phyloP scores from a whole-genome alignment of 2,888 invertebrate species.

The Aricia artaxerxes region DNA sequence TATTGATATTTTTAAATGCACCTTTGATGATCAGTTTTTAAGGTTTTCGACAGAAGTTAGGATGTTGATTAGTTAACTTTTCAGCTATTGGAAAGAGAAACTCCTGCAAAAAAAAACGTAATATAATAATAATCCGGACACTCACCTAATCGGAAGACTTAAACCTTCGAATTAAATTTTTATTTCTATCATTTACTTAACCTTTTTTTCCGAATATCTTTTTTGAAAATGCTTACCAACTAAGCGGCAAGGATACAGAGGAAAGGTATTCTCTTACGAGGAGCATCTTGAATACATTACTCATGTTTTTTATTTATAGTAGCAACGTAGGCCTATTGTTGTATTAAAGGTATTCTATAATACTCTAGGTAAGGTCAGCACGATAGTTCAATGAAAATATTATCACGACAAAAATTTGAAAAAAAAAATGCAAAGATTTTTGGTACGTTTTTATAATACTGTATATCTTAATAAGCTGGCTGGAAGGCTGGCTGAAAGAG shows the following conservation, averaged over 20 bases:
- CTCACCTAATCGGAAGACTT: too few species aligned
- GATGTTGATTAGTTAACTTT: too few species aligned
- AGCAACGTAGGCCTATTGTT: constrained; percentile 34
- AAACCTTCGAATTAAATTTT: too few species aligned
- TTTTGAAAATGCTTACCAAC: neutral
- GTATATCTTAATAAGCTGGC: too few species aligned
- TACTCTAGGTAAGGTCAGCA: constrained; percentile 32
- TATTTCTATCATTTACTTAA: too few species aligned
- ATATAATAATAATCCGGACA: too few species aligned
- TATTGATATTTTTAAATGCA: neutral
- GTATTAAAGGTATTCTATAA: constrained; percentile 32
- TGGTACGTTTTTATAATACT: too few species aligned
- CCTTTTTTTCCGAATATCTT: too few species aligned
- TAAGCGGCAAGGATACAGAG: neutral
- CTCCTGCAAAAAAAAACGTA: too few species aligned
- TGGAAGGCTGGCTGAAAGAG: too few species aligned
- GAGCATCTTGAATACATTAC: constrained; percentile 16
- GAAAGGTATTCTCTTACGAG: neutral
- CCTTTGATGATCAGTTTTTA: neutral
- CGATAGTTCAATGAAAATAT: neutral
- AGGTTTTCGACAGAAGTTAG: neutral
- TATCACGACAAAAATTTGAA: neutral
- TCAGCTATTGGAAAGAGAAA: too few species aligned
- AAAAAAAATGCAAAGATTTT: too few species aligned
- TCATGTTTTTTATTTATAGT: constrained; percentile 8